Base-by-base conservation (phyloP, 2,888 invertebrate species). In the Pristionchus arcanus region DNA sequence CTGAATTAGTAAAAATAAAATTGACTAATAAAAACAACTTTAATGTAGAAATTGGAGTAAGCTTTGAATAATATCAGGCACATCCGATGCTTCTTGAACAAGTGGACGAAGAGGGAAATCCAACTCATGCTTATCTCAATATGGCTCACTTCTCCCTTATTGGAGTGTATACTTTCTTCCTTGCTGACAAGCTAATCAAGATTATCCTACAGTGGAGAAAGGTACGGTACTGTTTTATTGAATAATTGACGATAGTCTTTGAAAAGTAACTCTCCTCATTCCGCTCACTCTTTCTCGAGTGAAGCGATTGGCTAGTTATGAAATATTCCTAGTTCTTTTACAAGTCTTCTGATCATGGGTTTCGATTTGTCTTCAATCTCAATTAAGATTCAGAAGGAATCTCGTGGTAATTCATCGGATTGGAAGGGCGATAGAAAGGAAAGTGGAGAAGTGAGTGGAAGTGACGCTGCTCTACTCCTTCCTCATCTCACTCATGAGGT, bases 161-260 rank as follows among this genome's bases (percentile, higher is more conserved):
- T 77, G 96, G 96, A 42, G 96, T 97, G 87, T 97, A 96, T 95
- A 94, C 96, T 53, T 97, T 97, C 95, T 96, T 96, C 94, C 95
- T 96, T 94, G 96, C 96, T 55, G 97, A 97, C 94, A 95, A 96
- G 90, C 92, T 96, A 66, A 96, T 97, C 92, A 96, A 96, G 93
- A 96, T 96, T 81, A 95, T 96, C 84, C 95, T 96, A 91, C 96
- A 96, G 90, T 93, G 93, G 55, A 95, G 95, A 93, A 95, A 96
- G 93, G 96, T 93, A 55, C 21, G 55, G 21, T 55, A 21, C n/a
- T n/a, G n/a, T n/a, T n/a, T n/a, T n/a, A n/a, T n/a, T n/a, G n/a
- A n/a, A n/a, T n/a, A n/a, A n/a, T n/a, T n/a, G n/a, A n/a, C n/a
- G n/a, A n/a, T n/a, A n/a, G n/a, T n/a, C n/a, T n/a, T n/a, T n/a